Evolutionary conservation across 1,140 invertebrate genomes (phyloP).

Genomic region (Lordiphosa clarofinis): DNA sequence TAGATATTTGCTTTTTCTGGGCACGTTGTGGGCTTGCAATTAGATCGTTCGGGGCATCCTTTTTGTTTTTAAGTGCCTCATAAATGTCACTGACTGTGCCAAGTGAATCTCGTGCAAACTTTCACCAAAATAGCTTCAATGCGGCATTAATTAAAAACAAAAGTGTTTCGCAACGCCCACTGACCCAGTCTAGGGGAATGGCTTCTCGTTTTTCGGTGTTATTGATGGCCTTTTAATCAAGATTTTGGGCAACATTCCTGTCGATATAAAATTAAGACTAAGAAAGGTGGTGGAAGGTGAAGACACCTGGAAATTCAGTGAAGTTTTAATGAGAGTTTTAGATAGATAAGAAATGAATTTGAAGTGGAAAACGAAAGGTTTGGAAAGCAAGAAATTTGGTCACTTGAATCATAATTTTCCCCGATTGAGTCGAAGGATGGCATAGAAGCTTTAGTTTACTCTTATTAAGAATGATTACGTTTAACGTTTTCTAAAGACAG

Average conservation of each 20-base stretch:
- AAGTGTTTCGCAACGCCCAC: conserved; percentile 42
- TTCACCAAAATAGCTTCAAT: conserved; percentile 41
- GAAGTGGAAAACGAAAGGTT: too few relatives aligned
- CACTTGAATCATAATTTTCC: too few relatives aligned
- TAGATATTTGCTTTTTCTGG: conserved; percentile 35
- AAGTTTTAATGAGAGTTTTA: too few relatives aligned
- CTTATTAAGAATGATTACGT: too few relatives aligned
- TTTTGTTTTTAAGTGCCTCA: conserved; percentile 50
- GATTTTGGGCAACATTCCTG: conserved; percentile 1
- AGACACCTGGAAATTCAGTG: too few relatives aligned
- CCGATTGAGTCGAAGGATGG: too few relatives aligned
- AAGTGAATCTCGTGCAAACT: conserved; percentile 65
- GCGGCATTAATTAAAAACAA: conserved; percentile 53
- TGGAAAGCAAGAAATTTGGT: too few relatives aligned
- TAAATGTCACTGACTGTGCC: conserved; percentile 60
- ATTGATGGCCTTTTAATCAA: conserved; percentile 32
- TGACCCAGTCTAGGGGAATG: conserved; percentile 42
- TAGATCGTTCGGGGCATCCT: conserved; percentile 64
- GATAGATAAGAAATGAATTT: too few relatives aligned
- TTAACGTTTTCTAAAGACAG: too few relatives aligned
- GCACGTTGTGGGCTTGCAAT: conserved; percentile 61
- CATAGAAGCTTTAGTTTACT: too few relatives aligned
- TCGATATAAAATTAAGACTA: too few relatives aligned
- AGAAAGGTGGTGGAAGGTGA: too few relatives aligned
- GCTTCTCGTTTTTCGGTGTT: conserved; percentile 9